Percentiles rank a stretch among this genome's conserved stretches.
phyloP scores from a whole-genome alignment of 2,113 vertebrate species.

The Leptobrachium ailaonicum region DNA sequence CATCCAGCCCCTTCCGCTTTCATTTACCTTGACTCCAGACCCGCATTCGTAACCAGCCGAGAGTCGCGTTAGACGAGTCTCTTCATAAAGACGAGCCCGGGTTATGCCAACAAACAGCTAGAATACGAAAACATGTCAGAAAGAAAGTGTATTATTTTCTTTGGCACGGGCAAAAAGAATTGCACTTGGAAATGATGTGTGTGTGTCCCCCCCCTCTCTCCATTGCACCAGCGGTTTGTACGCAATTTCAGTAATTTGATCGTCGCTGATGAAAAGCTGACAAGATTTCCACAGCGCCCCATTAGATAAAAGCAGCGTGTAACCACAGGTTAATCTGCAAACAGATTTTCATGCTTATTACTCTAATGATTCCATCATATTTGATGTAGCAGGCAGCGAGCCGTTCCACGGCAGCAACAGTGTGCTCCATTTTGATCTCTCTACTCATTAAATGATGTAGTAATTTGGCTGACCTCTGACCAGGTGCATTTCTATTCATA shows the following conservation, averaged over 20 bases:
- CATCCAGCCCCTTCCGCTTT: constrained; percentile 43
- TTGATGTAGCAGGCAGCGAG: constrained; percentile 83
- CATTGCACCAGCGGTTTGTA: constrained; percentile 75
- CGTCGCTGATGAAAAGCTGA: constrained; percentile 82
- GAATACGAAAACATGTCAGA: constrained; percentile 62
- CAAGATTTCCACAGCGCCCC: constrained; percentile 78
- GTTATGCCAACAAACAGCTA: constrained; percentile 54
- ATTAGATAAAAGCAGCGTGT: constrained; percentile 84
- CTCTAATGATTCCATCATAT: constrained; percentile 98
- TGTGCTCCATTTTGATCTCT: constrained; percentile 82
- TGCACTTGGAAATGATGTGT: constrained; percentile 67
- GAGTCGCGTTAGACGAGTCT: constrained; percentile 12
- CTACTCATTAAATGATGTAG: constrained; percentile 90
- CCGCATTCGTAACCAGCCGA: constrained; percentile 27
- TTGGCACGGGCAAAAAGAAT: constrained; percentile 68
- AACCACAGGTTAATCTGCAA: constrained; percentile 91
- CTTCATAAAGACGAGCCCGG: constrained; percentile 30
- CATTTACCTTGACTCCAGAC: constrained; percentile 45
- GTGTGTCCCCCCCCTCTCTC: constrained; percentile 51
- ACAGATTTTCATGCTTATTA: constrained; percentile 98
- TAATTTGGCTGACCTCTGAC: constrained; percentile 96
- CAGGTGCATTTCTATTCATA: constrained; percentile 83
- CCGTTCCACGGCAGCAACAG: constrained; percentile 79
- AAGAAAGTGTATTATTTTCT: constrained; percentile 67
- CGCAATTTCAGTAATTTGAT: constrained; percentile 81